Percentiles rank a stretch among this genome's conserved stretches.
Conservation (phyloP, 1,140 invertebrate genomes). For the Triops cancriformis region DNA sequence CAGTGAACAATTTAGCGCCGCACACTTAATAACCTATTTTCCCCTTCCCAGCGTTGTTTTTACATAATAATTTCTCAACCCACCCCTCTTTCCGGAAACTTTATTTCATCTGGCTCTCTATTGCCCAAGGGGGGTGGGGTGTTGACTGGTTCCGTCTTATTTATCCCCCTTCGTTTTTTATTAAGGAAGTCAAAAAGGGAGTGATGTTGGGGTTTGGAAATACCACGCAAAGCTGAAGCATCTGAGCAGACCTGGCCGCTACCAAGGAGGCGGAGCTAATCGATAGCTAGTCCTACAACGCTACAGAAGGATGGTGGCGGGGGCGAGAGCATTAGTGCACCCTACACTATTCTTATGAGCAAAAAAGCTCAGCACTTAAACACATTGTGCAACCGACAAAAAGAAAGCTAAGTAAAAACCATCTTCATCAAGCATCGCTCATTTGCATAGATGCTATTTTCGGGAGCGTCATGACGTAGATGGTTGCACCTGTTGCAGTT, state of each 20-base stretch:
- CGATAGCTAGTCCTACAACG: background rate
- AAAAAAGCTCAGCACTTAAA: background rate
- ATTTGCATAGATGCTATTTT: background rate
- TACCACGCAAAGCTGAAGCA: background rate
- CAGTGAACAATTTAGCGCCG: background rate
- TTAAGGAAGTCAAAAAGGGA: background rate
- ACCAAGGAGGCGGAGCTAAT: slow-evolving; percentile 3
- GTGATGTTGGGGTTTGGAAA: background rate
- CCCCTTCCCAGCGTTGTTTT: background rate
- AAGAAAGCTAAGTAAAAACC: background rate
- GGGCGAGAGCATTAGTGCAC: background rate
- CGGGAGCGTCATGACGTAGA: background rate
- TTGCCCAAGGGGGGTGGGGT: background rate
- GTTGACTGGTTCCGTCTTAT: too few relatives aligned
- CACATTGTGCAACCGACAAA: background rate
- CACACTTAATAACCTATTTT: slow-evolving; percentile 1
- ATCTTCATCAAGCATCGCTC: background rate
- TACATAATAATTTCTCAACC: background rate
- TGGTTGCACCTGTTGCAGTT: background rate
- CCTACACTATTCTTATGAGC: background rate
- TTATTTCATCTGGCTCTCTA: background rate
- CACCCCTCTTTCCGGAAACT: background rate
- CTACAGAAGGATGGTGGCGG: background rate
- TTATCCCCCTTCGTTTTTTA: background rate
- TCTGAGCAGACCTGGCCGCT: background rate